Conservation (phyloP, 35 echinoderm and acorn worm species). For the Holothuria glaberrima region DNA sequence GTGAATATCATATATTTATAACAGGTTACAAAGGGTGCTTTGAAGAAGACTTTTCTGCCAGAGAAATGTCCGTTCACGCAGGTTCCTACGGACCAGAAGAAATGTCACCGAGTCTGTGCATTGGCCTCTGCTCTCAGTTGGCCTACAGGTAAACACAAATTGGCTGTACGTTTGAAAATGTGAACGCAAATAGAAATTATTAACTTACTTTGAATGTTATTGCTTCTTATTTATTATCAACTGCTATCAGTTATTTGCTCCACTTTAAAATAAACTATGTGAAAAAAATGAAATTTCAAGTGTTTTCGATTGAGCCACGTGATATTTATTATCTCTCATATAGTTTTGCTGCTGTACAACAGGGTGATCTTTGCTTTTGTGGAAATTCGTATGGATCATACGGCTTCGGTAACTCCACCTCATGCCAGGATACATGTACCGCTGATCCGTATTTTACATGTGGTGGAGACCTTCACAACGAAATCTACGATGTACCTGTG, state of each 20-base stretch:
- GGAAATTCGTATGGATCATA: slow-evolving; percentile 58
- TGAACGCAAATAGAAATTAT: neutral
- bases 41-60: slow-evolving; percentile 56
- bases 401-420: slow-evolving; percentile 69
- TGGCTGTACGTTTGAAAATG: neutral
- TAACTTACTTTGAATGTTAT: neutral
- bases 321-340: neutral
- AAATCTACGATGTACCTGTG: slow-evolving; percentile 66
- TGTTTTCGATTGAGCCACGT: too few species aligned
- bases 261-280: too few species aligned
- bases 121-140: slow-evolving; percentile 54
- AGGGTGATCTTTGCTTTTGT: slow-evolving; percentile 86
- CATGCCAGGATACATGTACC: slow-evolving; percentile 60
- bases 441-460: slow-evolving; percentile 70
- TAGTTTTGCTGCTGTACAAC: slow-evolving; percentile 80
- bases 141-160: slow-evolving; percentile 67
- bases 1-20: neutral
- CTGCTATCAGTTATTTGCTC: too few species aligned
- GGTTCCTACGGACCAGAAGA: slow-evolving; percentile 39
- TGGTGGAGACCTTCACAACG: slow-evolving; percentile 68
- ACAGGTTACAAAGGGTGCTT: slow-evolving; percentile 84
- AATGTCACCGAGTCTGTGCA: slow-evolving; percentile 67
- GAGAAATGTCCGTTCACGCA: slow-evolving; percentile 64
- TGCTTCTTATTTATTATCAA: too few species aligned
- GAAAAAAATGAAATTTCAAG: neutral